These are phyloP conservation scores for Oxyura jamaicensis DNA, from an alignment of 2,113 vertebrate species.

Conservation along the genomic window DNA sequence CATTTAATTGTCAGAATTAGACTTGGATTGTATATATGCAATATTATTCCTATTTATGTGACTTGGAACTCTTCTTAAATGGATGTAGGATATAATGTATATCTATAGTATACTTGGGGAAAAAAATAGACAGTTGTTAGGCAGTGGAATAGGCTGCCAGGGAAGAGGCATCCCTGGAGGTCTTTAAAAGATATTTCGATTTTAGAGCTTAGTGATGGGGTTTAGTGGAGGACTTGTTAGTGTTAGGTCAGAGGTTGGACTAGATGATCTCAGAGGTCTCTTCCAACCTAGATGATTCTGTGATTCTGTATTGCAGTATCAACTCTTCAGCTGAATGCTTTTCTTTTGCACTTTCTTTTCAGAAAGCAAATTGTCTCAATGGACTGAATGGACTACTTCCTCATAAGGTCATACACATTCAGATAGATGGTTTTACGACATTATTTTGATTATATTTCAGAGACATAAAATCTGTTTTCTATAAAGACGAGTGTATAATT, in stretches of 20 bases:
- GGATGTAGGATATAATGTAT: not conserved
- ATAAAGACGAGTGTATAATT: not conserved
- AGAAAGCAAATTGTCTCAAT: not conserved
- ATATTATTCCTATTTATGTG: not conserved
- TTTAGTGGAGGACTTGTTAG: no score
- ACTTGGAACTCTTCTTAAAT: not conserved
- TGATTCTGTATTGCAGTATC: not conserved
- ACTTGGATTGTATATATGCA: not conserved
- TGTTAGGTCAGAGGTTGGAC: no score
- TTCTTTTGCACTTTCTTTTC: not conserved
- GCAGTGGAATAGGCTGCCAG: no score
- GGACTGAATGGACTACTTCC: not conserved
- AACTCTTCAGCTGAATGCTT: not conserved
- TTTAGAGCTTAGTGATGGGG: no score
- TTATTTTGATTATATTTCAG: not conserved
- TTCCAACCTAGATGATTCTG: no score
- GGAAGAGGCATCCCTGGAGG: no score
- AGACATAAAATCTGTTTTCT: not conserved
- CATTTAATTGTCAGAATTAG: not conserved
- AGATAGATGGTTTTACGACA: not conserved
- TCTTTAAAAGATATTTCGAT: no score
- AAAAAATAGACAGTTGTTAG: not conserved
- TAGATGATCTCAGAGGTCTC: no score
- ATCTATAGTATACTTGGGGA: not conserved
- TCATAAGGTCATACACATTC: not conserved